Conservation (phyloP, 2,113 vertebrate genomes). For the Probosciger aterrimus region DNA sequence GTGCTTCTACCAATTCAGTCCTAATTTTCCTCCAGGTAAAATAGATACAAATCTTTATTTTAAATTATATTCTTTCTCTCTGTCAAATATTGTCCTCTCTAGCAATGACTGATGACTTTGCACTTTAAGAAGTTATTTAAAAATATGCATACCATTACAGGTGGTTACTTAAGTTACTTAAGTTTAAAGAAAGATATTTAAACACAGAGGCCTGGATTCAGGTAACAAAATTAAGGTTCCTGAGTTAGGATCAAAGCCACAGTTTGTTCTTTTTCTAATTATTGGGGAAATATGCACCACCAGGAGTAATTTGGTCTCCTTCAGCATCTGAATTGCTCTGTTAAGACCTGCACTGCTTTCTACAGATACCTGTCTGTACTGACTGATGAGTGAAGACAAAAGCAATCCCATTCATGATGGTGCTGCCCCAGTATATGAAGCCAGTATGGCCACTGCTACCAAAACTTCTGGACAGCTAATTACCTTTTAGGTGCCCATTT, state of each 20-base stretch:
- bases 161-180: not conserved
- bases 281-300: not conserved
- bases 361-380: not conserved
- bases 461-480: not conserved
- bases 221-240: not conserved
- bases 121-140: not conserved
- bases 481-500: not conserved
- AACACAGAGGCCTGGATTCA: not conserved
- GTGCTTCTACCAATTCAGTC: not conserved
- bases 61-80: not conserved
- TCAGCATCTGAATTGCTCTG: not conserved
- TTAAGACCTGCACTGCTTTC: not conserved
- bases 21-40: not conserved
- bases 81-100: not conserved
- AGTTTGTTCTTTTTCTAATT: not conserved
- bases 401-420: rapidly evolving
- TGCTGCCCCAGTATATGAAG: not conserved
- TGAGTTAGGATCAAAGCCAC: not conserved
- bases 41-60: not conserved
- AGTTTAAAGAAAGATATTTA: not conserved
- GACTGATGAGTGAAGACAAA: not conserved
- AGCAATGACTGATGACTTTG: not conserved
- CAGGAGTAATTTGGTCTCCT: not conserved
- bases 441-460: not conserved
- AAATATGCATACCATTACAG: not conserved